A percentile compares a stretch with the other conserved stretches of the same genome.
phyloP scores from a whole-genome alignment of 92 coral and sea anemone genomes.

The Phenganax stokvisi region DNA sequence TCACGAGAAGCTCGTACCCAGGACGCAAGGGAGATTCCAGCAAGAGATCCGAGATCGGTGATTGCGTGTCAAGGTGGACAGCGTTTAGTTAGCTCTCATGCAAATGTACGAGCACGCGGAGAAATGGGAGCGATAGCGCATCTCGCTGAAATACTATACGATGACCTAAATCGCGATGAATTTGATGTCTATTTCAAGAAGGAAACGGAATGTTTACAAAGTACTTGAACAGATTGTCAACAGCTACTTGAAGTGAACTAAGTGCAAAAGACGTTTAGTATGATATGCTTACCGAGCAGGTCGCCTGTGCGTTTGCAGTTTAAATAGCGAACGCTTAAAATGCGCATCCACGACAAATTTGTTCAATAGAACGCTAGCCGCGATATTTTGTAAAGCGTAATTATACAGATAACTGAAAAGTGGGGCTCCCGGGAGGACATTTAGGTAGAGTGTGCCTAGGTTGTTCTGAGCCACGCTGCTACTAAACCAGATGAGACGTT shows the following conservation, averaged over 20 bases:
- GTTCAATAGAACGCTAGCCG: conserved; percentile 42
- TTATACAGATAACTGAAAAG: conserved; percentile 34
- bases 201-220: conserved; percentile 23
- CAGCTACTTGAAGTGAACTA: neutral
- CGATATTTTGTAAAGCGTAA: conserved; percentile 39
- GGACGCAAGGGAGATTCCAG: neutral
- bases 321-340: conserved; percentile 19
- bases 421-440: conserved; percentile 30
- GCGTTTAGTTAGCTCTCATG: conserved; percentile 34
- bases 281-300: conserved; percentile 1
- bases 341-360: conserved; percentile 22
- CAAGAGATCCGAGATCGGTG: conserved; percentile 18
- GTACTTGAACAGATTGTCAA: conserved; percentile 22
- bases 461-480: neutral
- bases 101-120: conserved; percentile 34
- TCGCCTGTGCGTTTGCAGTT: conserved; percentile 5
- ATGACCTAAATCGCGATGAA: conserved; percentile 85
- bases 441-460: conserved; percentile 3
- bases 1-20: no score
- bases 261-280: conserved; percentile 11
- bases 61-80: conserved; percentile 72
- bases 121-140: conserved; percentile 62
- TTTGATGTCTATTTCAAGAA: conserved; percentile 81
- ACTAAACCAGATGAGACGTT: conserved; percentile 17
- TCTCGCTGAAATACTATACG: conserved; percentile 74